phyloP scores from a whole-genome alignment of 2,797 vertebrate genomes.

The Neosilurus mollespiculum region DNA sequence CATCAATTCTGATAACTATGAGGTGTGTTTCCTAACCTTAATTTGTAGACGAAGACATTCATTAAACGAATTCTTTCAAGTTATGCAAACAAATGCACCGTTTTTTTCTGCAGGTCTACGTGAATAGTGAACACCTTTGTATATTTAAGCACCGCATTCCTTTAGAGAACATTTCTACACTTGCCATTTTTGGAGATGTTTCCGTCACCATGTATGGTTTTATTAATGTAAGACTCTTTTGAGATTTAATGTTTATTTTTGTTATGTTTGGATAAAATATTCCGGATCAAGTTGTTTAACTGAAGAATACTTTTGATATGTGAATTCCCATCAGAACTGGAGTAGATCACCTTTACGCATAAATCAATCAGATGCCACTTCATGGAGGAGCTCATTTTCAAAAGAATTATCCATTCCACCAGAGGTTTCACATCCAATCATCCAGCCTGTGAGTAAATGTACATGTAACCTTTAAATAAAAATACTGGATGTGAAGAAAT shows the following conservation, averaged over 20 bases:
- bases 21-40: not conserved
- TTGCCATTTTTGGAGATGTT: conserved; percentile 8
- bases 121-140: not conserved
- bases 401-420: not conserved
- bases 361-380: not conserved
- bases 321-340: conserved; percentile 16
- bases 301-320: not conserved
- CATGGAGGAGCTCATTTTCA: not conserved
- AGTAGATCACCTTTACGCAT: not conserved
- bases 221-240: not conserved
- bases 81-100: not conserved
- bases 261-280: not conserved
- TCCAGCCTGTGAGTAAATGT: conserved; percentile 39
- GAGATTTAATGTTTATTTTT: not conserved
- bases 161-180: not conserved
- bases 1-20: conserved; percentile 16
- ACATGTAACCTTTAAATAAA: not conserved
- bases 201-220: not conserved
- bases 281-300: not conserved
- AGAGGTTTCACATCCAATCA: conserved; percentile 33
- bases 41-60: not conserved
- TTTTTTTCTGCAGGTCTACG: not conserved
- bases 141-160: conserved; percentile 11
- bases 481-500: conserved; percentile 2
- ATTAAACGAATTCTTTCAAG: not conserved